These are phyloP conservation scores for Gymnoscopelus braueri DNA, from an alignment of 2,797 vertebrate species.

Conservation along the genomic window DNA sequence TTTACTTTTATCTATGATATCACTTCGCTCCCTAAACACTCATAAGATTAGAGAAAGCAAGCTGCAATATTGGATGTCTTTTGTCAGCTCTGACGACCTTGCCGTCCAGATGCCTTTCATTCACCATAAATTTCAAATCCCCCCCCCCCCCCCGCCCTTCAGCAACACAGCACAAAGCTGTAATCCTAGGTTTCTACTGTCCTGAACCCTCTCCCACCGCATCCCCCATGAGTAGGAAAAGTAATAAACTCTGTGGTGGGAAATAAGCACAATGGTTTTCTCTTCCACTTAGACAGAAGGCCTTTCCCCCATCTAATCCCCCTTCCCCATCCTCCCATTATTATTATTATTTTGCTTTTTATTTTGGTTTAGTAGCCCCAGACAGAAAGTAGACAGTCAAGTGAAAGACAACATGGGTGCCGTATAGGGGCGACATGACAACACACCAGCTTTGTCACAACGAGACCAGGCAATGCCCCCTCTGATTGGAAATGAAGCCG, in stretches of 20 bases:
- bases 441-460: neutral
- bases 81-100: constrained; percentile 63
- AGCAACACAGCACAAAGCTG: constrained; percentile 13
- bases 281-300: constrained; percentile 9
- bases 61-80: constrained; percentile 71
- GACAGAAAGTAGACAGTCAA: constrained; percentile 1
- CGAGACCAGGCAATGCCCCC: constrained; percentile 8
- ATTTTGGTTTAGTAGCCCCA: neutral
- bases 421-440: neutral
- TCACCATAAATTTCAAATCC: constrained; percentile 56
- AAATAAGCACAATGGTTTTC: constrained; percentile 18
- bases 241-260: constrained; percentile 32
- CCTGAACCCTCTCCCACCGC: neutral
- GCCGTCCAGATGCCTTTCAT: constrained; percentile 51
- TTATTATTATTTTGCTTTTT: neutral
- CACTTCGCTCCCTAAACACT: constrained; percentile 67
- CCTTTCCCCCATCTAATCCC: neutral
- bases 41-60: constrained; percentile 68
- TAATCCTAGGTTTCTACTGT: constrained; percentile 29
- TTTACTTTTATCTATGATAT: constrained; percentile 70
- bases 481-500: constrained; percentile 74
- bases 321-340: neutral
- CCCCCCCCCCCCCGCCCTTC: constrained; percentile 20
- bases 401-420: neutral
- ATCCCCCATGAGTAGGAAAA: constrained; percentile 19